Evolutionary conservation across 2,113 vertebrate genomes (phyloP).

Genomic region (Amphiprion percula): DNA sequence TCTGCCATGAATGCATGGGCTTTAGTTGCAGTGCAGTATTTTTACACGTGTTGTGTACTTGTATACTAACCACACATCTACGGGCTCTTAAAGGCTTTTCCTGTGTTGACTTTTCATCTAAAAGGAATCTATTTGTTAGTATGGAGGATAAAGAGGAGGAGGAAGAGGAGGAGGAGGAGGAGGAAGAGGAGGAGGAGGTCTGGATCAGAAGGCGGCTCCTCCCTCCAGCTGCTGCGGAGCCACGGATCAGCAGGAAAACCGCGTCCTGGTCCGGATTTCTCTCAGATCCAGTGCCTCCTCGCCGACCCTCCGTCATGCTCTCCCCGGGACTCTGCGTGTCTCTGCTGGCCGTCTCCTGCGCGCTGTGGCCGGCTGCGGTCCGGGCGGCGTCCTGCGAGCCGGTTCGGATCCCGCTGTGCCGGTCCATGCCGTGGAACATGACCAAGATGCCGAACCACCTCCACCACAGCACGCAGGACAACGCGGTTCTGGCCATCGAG

Average conservation of each 20-base stretch:
- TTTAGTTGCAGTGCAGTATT: too few relatives aligned
- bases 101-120: constrained; percentile 74
- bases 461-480: constrained; percentile 99
- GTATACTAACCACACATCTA: background rate
- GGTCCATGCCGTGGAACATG: constrained; percentile 97
- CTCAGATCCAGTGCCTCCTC: background rate
- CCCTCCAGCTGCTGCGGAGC: constrained; percentile 49
- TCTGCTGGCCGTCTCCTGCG: constrained; percentile 79
- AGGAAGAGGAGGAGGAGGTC: constrained; percentile 24
- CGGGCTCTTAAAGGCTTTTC: constrained; percentile 34
- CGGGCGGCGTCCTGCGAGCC: constrained; percentile 90
- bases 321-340: constrained; percentile 66
- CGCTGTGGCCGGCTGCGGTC: constrained; percentile 74
- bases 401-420: constrained; percentile 95
- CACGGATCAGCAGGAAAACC: constrained; percentile 20
- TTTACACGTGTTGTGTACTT: too few relatives aligned
- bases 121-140: constrained; percentile 62
- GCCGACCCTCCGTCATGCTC: constrained; percentile 61
- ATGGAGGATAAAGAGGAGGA: constrained; percentile 27
- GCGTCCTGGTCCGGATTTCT: constrained; percentile 34
- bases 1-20: too few relatives aligned
- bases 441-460: constrained; percentile 99
- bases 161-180: background rate
- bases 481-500: constrained; percentile 97
- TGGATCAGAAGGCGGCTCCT: constrained; percentile 65